Base-by-base conservation (phyloP, 2,797 vertebrate species). In the Malurus leucopterus region DNA sequence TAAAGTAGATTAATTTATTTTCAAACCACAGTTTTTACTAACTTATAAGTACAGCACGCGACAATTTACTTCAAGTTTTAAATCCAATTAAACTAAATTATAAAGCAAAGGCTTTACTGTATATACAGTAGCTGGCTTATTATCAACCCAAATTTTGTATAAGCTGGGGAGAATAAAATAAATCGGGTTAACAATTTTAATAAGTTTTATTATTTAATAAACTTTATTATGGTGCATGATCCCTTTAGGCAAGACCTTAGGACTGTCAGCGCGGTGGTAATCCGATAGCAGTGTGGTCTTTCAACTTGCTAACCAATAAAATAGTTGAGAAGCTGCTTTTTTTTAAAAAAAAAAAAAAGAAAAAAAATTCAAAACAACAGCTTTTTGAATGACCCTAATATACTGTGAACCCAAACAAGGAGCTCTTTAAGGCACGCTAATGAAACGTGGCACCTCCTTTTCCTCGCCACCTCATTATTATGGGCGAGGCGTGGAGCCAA, bases 181-280 rank as follows among this genome's bases (percentile, higher is more conserved):
- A 99, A 99, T 99, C 99, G 98, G 98, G 99, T 99, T 99, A 99
- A 99, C 99, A 98, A 98, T 99, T 99, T 98, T 99, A 99, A 99
- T 99, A 99, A 99, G 98, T 99, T 99, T 99, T 99, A 99, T 99
- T 99, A 99, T 99, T 99, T 99, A 99, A 99, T 99, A 99, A 99
- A 99, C 98, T 99, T 99, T 99, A 99, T 99, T 99, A 98, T 98
- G 98, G 98, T 96, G 98, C 97, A 96, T 99, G 99, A 99, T 99
- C 99, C 98, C 98, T 99, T 99, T 99, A 99, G 98, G 98, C 98
- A 97, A 99, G 98, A 98, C 98, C 98, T 98, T 97, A 98, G 98
- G 98, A 98, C 98, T 99, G 98, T 98, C 98, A 98, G 98, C 96
- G 90, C 96, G 98, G 98, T 98, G 98, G 98, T 99, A 99, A 99